Base-by-base conservation (phyloP, 2,797 vertebrate species). In the Taeniopygia guttata region DNA sequence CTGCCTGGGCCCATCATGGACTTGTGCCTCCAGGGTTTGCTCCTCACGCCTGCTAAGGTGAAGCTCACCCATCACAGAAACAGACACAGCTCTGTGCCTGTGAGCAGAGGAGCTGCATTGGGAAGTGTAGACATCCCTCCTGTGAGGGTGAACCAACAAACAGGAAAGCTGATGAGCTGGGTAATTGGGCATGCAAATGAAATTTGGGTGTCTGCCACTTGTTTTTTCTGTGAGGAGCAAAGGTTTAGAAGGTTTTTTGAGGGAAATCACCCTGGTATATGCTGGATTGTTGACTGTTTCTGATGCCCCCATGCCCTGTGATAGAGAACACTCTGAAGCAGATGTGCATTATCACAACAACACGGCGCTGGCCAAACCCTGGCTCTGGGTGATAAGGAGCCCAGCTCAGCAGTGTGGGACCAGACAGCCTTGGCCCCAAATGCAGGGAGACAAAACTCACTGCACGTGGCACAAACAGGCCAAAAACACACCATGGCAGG, bases 401-500 rank as follows among this genome's bases (percentile, higher is more conserved):
- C 59, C 6, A 0, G 59, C 20, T 20, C 10, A 16, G 16, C 16
- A 20, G 10, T n/a, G 36, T 85, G 87, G 36, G 59, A 63, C 63
- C 67, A 63, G 84, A 32, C 29, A 87, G 75, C 40, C 75, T 34
- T 38, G 81, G 40, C 45, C 18, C 43, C 0, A 0, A 13, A 17
- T 7, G 19, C 64, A 80, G 36, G 32, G 14, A 56, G 7, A n/a
- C 4, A 6, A 68, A 91, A 80, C 51, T n/a, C 40, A 49, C 58
- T 36, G 13, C 25, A 14, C 0, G 10, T 17, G 49, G 48, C 48
- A 79, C 5, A 1, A 82, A 70, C 0, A 1, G 38, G 38, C 8
- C 18, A 34, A 11, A 0, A 1, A 63, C 3, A 16, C 8, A 10
- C 10, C 36, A 36, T 0, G 0, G 60, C 55, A 38, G 9, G 34